phyloP scores from a whole-genome alignment of 2,888 invertebrate species.

The Neocrepidodera transversa region DNA sequence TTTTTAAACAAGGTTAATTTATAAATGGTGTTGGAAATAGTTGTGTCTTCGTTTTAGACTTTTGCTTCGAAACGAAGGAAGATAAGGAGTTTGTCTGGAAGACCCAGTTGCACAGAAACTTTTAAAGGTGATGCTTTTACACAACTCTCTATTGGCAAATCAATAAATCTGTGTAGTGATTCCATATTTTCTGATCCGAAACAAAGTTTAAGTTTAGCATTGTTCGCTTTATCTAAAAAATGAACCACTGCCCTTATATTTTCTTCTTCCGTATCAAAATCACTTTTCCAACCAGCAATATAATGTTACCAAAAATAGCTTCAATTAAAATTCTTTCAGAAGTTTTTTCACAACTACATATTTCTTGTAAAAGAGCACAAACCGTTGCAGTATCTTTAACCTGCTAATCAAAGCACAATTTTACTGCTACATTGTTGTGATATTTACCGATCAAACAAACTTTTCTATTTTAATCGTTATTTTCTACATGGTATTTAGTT shows the following conservation, averaged over 20 bases:
- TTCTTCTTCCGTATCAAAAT: constrained; percentile 79
- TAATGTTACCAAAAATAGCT: constrained; percentile 84
- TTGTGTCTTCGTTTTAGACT: constrained; percentile 67
- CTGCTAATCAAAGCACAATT: constrained; percentile 82
- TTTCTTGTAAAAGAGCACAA: constrained; percentile 70
- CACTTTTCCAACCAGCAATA: constrained; percentile 87
- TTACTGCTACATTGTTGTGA: constrained; percentile 83
- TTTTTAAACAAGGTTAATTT: no score
- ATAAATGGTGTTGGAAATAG: constrained; percentile 72
- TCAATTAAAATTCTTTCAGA: constrained; percentile 77
- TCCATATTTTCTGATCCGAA: constrained; percentile 48
- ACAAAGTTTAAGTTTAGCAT: constrained; percentile 62
- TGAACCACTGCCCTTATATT: constrained; percentile 78
- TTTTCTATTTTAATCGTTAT: constrained; percentile 68
- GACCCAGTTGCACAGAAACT: constrained; percentile 74
- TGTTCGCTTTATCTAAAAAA: constrained; percentile 78
- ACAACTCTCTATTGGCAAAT: constrained; percentile 83
- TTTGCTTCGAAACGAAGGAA: constrained; percentile 76
- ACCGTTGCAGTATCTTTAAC: constrained; percentile 73
- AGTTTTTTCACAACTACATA: constrained; percentile 73
- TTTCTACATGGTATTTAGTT: constrained; percentile 70
- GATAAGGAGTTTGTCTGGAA: constrained; percentile 77
- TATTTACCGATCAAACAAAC: constrained; percentile 86
- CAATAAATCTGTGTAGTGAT: constrained; percentile 69
- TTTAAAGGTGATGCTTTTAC: constrained; percentile 69